A percentile compares a stretch with the other conserved stretches of the same genome.
These are phyloP conservation scores for Micrastur ruficollis DNA, from an alignment of 2,797 vertebrate genomes.

Conservation along the genomic window DNA sequence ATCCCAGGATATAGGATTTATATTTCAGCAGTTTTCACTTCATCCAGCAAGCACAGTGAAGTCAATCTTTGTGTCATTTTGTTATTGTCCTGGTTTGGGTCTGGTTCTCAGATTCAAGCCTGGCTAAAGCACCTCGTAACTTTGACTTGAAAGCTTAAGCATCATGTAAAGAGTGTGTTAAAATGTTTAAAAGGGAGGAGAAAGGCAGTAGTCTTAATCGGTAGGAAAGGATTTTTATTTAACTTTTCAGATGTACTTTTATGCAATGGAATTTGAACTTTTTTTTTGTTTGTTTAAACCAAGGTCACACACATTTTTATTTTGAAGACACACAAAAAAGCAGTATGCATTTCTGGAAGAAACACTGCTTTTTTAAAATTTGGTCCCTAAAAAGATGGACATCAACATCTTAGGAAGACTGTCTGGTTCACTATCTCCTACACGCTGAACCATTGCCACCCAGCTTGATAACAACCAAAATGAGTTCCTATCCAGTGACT, in stretches of 20 bases:
- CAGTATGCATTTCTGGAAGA: not conserved
- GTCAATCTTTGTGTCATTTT: slow-evolving; percentile 57
- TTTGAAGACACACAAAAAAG: not conserved
- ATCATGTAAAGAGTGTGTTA: slow-evolving; percentile 20
- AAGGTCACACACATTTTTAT: not conserved
- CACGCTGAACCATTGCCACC: not conserved
- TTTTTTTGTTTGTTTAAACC: not conserved
- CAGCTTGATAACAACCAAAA: not conserved
- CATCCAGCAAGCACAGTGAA: slow-evolving; percentile 44
- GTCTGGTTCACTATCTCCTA: not conserved
- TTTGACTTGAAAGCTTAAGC: slow-evolving; percentile 55
- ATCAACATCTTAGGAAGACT: not conserved
- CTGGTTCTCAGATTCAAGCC: slow-evolving; percentile 44
- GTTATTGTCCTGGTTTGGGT: slow-evolving; percentile 48
- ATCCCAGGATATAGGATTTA: slow-evolving; percentile 61
- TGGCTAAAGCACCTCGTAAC: slow-evolving; percentile 21
- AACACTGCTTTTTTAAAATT: not conserved
- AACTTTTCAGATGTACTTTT: not conserved
- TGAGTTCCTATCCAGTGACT: not conserved
- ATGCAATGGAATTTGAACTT: not conserved
- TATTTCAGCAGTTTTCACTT: slow-evolving; percentile 67
- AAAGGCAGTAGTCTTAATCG: not conserved
- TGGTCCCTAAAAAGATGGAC: not conserved
- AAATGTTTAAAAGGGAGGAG: not conserved
- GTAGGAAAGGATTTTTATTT: not conserved